Conservation (phyloP, 2,113 vertebrate genomes). For the Ptyas mucosa region DNA sequence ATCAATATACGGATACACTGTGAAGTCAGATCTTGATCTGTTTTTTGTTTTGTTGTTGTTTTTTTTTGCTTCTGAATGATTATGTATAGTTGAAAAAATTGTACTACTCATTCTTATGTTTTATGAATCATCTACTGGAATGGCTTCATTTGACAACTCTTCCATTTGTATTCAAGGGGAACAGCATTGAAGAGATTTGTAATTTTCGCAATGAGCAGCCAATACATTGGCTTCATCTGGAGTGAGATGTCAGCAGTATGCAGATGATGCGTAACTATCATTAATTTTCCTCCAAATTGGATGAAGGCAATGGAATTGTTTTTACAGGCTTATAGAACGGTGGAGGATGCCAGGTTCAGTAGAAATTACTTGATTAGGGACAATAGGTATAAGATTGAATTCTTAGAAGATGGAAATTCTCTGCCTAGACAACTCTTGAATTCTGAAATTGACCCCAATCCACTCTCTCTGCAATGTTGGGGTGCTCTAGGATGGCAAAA, state of each 20-base stretch:
- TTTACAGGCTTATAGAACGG: background rate
- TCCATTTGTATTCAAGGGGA: background rate
- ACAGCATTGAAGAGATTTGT: background rate
- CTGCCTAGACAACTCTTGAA: background rate
- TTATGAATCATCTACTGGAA: background rate
- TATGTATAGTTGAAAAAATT: background rate
- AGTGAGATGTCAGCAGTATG: background rate
- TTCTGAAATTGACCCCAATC: background rate
- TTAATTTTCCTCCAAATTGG: background rate
- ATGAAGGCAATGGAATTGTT: background rate
- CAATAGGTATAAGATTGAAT: background rate
- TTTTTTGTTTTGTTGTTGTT: too few species aligned
- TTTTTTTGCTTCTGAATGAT: background rate
- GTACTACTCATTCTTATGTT: background rate
- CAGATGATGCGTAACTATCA: background rate
- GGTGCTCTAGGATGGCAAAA: background rate
- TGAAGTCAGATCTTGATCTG: background rate
- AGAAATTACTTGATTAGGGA: background rate
- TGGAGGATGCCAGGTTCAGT: background rate
- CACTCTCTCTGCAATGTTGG: background rate
- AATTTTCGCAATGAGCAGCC: background rate
- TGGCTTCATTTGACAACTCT: background rate
- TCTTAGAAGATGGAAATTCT: background rate
- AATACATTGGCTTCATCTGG: background rate
- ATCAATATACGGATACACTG: background rate